A percentile compares a stretch with the other conserved stretches of the same genome.
phyloP scores from a whole-genome alignment of 2,113 vertebrate species.

The Vidua chalybeata region DNA sequence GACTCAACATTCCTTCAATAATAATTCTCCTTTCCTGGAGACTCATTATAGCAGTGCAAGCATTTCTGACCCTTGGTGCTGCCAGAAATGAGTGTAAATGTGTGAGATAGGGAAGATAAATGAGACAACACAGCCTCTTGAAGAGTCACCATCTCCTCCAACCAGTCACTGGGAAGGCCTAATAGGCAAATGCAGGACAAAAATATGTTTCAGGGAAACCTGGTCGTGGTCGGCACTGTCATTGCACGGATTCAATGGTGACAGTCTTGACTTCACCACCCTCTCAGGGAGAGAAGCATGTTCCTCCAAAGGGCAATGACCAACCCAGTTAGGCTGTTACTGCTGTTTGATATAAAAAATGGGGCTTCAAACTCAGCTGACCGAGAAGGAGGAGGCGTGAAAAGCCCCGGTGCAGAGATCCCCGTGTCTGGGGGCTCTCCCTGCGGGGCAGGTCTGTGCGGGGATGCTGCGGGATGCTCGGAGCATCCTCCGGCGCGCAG shows the following conservation, averaged over 20 bases:
- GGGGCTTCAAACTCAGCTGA: not conserved
- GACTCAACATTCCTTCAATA: not conserved
- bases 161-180: not conserved
- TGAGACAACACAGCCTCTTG: not conserved
- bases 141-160: not conserved
- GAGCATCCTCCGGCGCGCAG: not conserved
- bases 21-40: not conserved
- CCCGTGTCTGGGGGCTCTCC: not conserved
- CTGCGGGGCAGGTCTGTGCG: rapidly evolving
- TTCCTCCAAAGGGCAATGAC: not conserved
- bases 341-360: not conserved
- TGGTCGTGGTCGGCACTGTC: not conserved
- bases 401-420: not conserved
- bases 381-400: not conserved
- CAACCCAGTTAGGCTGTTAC: not conserved
- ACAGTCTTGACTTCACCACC: not conserved
- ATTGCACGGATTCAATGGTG: not conserved
- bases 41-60: not conserved
- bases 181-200: not conserved
- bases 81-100: not conserved
- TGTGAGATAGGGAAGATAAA: not conserved
- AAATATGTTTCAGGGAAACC: not conserved
- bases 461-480: rapidly evolving
- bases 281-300: not conserved
- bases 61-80: not conserved